Base-by-base conservation (phyloP, 2,797 vertebrate species). In the Oceanodroma leucorhoa region DNA sequence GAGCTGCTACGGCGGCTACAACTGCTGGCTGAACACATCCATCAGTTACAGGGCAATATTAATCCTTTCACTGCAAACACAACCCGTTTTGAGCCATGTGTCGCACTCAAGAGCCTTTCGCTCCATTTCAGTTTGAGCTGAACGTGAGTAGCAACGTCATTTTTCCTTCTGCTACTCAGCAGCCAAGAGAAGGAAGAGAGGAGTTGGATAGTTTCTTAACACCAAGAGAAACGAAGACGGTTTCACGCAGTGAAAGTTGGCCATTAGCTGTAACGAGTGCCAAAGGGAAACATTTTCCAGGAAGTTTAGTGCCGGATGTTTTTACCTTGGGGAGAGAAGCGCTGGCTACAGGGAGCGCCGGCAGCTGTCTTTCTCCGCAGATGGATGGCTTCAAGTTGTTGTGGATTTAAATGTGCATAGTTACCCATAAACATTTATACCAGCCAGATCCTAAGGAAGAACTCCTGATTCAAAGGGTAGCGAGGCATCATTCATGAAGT, bases 251-350 rank as follows among this genome's bases (percentile, higher is more conserved):
- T 60, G 32, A 75, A 60, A 81, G 12, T 22, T 78, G 79, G 72
- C 80, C 81, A 93, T 90, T 55, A 95, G 76, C 69, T 87, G 92
- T 55, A 96, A 71, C 0, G 0, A 89, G 60, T 40, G 78, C 78
- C 93, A 92, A 84, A 92, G 55, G 51, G 51, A 83, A 92, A 88
- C 41, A 38, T 79, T 93, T 90, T 75, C 79, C 83, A 95, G 75
- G 93, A 90, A 95, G 79, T 78, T 79, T 79, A 80, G 73, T 53
- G 48, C 80, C 5, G 6, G 83, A 83, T 4, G 3, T 46, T 89
- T 94, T 94, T 92, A 91, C 88, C 65, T n/a, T 57, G 30, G 83
- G 82, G 90, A 91, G 54, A 51, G 38, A 45, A 91, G 36, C 0
- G 1, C 54, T 73, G 46, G 66, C 83, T 86, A 73, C 55, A 46